Conservation (phyloP, 2,113 vertebrate species). For the Poecilia latipinna region DNA sequence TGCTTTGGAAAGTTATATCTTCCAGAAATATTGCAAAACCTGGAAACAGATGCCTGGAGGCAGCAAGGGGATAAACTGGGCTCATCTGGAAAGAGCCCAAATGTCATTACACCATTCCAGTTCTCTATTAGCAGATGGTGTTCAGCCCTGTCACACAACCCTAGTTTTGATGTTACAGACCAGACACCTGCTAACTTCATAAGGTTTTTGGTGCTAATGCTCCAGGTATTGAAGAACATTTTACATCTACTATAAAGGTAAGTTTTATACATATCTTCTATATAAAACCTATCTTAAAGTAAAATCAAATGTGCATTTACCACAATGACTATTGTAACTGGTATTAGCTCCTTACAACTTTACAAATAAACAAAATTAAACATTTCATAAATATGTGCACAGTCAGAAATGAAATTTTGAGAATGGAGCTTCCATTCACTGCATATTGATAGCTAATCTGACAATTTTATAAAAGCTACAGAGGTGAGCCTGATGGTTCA, state of each 20-base stretch:
- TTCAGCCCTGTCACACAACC: conserved; percentile 22
- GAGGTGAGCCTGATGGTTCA: too few relatives aligned
- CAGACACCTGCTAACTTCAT: conserved; percentile 11
- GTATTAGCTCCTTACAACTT: too few relatives aligned
- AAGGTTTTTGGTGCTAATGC: background rate
- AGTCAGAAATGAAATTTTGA: too few relatives aligned
- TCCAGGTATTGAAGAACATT: background rate
- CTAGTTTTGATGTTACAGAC: conserved; percentile 16
- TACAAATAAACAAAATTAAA: too few relatives aligned
- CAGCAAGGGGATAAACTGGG: conserved; percentile 47
- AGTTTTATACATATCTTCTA: background rate
- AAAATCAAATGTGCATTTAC: too few relatives aligned
- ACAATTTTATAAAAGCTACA: too few relatives aligned
- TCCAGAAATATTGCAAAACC: conserved; percentile 67
- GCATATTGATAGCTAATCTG: too few relatives aligned
- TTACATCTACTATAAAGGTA: background rate
- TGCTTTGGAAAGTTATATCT: conserved; percentile 74
- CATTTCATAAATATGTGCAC: too few relatives aligned
- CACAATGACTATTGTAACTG: too few relatives aligned
- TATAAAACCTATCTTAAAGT: too few relatives aligned
- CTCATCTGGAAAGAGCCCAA: conserved; percentile 52
- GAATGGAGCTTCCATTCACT: too few relatives aligned
- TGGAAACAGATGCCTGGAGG: conserved; percentile 67
- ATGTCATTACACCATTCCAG: conserved; percentile 45
- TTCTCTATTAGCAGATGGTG: conserved; percentile 42